Percentiles rank a stretch among this genome's conserved stretches.
Conservation (phyloP, 2,113 vertebrate genomes). For the Neolamprologus fasciatus region DNA sequence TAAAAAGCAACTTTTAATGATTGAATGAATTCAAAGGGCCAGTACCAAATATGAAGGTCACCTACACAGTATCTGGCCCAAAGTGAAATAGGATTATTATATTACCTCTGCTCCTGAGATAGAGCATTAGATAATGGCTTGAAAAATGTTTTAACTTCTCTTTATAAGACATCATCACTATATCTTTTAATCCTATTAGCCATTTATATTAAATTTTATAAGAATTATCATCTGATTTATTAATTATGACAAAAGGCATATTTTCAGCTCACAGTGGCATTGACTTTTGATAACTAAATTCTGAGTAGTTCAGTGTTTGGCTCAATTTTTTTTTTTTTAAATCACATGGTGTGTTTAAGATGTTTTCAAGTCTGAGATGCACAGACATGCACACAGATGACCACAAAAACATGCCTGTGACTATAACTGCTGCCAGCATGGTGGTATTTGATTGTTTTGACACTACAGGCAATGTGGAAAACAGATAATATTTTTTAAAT, state of each 20-base stretch:
- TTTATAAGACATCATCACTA: not conserved
- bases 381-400: not conserved
- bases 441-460: not conserved
- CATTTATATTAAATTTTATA: not conserved
- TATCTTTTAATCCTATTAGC: not conserved
- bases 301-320: not conserved
- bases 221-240: not conserved
- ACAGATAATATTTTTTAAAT: not conserved
- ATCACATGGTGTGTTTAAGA: not conserved
- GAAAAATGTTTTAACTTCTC: not conserved
- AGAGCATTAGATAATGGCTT: not conserved
- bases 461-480: not conserved
- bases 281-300: not conserved
- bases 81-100: not conserved
- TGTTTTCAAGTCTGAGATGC: not conserved
- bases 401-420: not conserved
- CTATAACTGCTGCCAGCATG: not conserved
- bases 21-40: not conserved
- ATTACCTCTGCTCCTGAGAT: not conserved
- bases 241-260: not conserved
- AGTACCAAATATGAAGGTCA: not conserved
- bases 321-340: rapidly evolving
- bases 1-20: not conserved
- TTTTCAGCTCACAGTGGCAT: not conserved
- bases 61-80: not conserved